These are phyloP conservation scores for Bufo bufo DNA, from an alignment of 2,113 vertebrate genomes.

Conservation along the genomic window DNA sequence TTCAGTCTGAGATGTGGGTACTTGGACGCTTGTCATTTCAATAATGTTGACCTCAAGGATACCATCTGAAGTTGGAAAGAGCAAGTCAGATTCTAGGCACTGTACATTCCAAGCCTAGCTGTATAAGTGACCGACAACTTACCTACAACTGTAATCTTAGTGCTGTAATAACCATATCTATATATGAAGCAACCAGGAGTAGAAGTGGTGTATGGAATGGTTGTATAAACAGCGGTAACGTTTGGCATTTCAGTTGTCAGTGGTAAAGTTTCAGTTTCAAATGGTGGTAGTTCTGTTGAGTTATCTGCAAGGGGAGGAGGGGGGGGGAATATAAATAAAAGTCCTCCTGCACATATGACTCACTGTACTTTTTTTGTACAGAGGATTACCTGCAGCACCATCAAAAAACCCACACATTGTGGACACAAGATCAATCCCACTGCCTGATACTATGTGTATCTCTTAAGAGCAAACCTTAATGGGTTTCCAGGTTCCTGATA, in stretches of 20 bases:
- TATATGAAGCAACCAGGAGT: constrained; percentile 77
- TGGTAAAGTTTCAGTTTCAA: constrained; percentile 26
- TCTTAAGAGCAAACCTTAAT: too few species aligned
- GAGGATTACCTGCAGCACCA: too few species aligned
- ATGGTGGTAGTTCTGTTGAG: neutral
- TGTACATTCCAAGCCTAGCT: too few species aligned
- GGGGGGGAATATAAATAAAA: neutral
- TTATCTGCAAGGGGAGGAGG: constrained; percentile 46
- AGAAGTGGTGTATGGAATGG: constrained; percentile 13
- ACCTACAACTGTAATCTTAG: constrained; percentile 81
- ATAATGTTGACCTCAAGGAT: constrained; percentile 73
- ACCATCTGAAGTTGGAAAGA: constrained; percentile 73
- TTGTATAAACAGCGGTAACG: constrained; percentile 22
- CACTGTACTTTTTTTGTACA: too few species aligned
- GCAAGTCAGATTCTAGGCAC: neutral
- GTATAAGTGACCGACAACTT: constrained; percentile 50
- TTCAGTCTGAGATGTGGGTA: constrained; percentile 69
- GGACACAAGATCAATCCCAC: too few species aligned
- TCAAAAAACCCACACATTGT: too few species aligned
- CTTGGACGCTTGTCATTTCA: constrained; percentile 73
- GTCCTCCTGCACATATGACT: neutral
- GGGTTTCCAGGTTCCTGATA: too few species aligned
- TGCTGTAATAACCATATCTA: constrained; percentile 78
- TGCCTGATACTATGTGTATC: too few species aligned
- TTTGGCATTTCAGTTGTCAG: constrained; percentile 9